Conservation (phyloP, 2,113 vertebrate genomes). For the Kobus ellipsiprymnus region DNA sequence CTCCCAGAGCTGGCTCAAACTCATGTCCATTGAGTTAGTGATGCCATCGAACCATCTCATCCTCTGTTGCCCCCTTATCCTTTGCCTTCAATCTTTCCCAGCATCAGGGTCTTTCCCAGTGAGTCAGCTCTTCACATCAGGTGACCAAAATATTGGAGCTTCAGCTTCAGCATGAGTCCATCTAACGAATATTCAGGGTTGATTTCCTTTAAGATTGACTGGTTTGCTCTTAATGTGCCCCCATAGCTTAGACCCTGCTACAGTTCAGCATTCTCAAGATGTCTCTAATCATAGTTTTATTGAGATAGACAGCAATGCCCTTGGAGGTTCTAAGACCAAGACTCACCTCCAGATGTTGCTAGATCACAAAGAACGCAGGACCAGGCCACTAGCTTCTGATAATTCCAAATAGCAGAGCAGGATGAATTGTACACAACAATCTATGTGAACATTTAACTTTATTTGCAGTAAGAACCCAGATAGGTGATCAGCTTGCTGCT, state of each 20-base stretch:
- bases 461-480: constrained; percentile 25
- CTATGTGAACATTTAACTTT: background rate
- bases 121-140: background rate
- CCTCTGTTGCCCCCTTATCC: background rate
- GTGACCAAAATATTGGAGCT: background rate
- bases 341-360: background rate
- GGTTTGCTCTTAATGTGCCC: background rate
- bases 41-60: background rate
- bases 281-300: background rate
- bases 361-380: background rate
- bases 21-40: background rate
- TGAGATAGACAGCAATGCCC: background rate
- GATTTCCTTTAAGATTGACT: background rate
- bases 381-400: background rate
- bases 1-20: background rate
- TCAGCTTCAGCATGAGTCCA: background rate
- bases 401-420: background rate
- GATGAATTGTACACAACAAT: background rate
- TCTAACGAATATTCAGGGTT: background rate
- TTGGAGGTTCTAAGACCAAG: background rate
- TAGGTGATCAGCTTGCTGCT: background rate
- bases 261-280: background rate
- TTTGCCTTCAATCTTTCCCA: background rate
- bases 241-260: no score
- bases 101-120: background rate